phyloP scores from a whole-genome alignment of 2,888 invertebrate genomes.

The Suillia variegata region DNA sequence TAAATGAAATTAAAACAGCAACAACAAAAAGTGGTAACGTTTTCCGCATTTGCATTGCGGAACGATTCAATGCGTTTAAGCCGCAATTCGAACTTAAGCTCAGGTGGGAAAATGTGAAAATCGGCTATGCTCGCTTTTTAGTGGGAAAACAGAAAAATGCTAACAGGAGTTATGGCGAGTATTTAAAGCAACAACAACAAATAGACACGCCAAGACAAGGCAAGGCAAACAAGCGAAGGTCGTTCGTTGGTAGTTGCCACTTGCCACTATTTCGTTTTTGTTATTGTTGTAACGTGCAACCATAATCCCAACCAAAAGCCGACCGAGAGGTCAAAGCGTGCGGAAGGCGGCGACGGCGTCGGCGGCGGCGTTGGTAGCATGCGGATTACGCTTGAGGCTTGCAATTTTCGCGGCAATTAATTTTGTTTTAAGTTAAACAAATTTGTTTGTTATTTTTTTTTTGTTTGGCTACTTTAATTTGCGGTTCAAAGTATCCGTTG shows the following conservation, averaged over 20 bases:
- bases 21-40: neutral
- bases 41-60: neutral
- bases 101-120: constrained; percentile 27
- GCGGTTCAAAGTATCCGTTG: too few species aligned
- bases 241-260: neutral
- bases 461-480: too few species aligned
- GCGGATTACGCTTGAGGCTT: too few species aligned
- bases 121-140: constrained; percentile 12
- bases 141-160: constrained; percentile 18
- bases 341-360: too few species aligned
- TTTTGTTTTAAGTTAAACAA: too few species aligned
- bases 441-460: too few species aligned
- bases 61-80: constrained; percentile 11
- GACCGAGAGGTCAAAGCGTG: too few species aligned
- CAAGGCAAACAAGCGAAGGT: constrained; percentile 9
- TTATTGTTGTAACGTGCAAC: neutral
- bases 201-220: constrained; percentile 23
- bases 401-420: neutral
- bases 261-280: neutral
- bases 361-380: too few species aligned
- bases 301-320: too few species aligned
- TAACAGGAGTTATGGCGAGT: constrained; percentile 28
- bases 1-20: neutral
- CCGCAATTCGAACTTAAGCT: constrained; percentile 12
- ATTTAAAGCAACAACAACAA: constrained; percentile 18